A percentile compares a stretch with the other conserved stretches of the same genome.
phyloP scores from a whole-genome alignment of 2,797 vertebrate species.

The Macrochelys suwanniensis region DNA sequence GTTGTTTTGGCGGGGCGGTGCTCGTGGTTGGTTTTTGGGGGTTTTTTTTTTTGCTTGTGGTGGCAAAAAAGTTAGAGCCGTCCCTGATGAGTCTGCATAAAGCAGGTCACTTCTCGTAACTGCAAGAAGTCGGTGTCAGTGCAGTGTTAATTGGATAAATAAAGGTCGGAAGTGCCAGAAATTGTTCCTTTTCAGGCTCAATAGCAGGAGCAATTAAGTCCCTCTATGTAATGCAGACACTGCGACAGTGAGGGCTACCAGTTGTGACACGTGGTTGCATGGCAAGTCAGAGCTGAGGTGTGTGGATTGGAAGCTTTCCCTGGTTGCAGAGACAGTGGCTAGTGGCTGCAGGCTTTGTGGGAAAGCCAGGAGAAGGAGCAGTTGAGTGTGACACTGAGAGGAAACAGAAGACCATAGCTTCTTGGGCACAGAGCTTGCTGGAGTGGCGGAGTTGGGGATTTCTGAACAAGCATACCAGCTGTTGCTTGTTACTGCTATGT shows the following conservation, averaged over 20 bases:
- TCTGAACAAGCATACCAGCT: not conserved
- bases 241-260: not conserved
- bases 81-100: not conserved
- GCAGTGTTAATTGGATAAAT: conserved; percentile 40
- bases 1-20: too few relatives aligned
- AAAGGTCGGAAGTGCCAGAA: conserved; percentile 31
- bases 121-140: conserved; percentile 15
- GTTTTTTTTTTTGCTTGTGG: too few relatives aligned
- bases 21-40: too few relatives aligned
- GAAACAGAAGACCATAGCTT: not conserved
- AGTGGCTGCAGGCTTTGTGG: not conserved
- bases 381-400: not conserved
- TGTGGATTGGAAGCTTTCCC: not conserved
- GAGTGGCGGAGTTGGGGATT: not conserved
- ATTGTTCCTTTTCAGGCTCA: not conserved
- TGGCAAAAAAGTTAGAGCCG: too few relatives aligned
- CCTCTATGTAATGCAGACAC: not conserved
- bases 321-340: not conserved
- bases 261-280: not conserved
- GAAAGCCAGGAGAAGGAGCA: not conserved
- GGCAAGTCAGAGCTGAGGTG: not conserved
- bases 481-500: not conserved
- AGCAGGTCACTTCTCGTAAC: not conserved
- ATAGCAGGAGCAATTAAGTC: not conserved
- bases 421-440: not conserved